Base-by-base conservation (phyloP, 2,888 invertebrate genomes). In the Ophion ventricosus region DNA sequence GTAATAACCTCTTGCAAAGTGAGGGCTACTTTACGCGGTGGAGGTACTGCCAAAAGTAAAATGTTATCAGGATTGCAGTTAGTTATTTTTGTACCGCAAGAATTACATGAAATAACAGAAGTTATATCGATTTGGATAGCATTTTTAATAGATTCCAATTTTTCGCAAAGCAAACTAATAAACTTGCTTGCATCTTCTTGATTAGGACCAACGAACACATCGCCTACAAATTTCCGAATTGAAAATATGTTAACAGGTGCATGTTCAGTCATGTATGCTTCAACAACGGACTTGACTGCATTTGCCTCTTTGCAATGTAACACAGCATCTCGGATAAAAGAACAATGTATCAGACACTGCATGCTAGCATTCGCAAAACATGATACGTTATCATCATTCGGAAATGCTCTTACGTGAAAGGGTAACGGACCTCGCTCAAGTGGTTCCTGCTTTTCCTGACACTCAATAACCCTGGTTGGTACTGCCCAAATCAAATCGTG, bases 181-280 rank as follows among this genome's bases (percentile, higher is more conserved):
- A 80, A 83, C 23, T 61, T 8, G 2, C 74, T 20, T 11, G 83
- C 63, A 70, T 83, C 83, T 69, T 80, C 74, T 69, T 80, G 69
- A 54, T 10, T 54, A 11, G 40, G 54, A 59, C 56, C 26, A 5
- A 40, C 56, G 56, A 80, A 83, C 0, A 69, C 10, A n/a, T 73
- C 70, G n/a, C 83, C 79, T 2, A 79, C 74, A 26, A 69, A 76
- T 29, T 29, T 29, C 29, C 4, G 4, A 29, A 29, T 29, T 29
- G 4, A 7, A 29, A 29, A 49, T 56, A 57, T 40, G 59, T 72
- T 56, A 11, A 26, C 43, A 63, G 69, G 25, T 40, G 25, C 61
- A 29, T 64, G 54, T 20, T 56, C n/a, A 20, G n/a, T 29, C 17
- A 66, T 66, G 29, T 59, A 73, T 29, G 67, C 43, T 25, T 56